Base-by-base conservation (phyloP, 2,113 vertebrate species). In the Nanger granti region DNA sequence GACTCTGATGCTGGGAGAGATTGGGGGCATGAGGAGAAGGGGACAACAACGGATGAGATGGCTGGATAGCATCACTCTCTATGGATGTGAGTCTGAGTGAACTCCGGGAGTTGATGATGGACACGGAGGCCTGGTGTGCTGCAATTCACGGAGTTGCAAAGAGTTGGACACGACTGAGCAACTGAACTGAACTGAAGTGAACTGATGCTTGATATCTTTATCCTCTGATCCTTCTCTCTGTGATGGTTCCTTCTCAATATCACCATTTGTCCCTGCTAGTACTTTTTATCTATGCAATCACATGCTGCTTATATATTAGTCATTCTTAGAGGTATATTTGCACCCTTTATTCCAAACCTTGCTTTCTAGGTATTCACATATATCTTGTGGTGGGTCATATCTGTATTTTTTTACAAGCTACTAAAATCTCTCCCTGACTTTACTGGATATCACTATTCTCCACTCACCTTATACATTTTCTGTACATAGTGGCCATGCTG, bases 101-200 rank as follows among this genome's bases (percentile, higher is more conserved):
- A 47, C 47, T 47, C 47, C 2, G 47, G 47, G 47, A 47, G 47
- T 47, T 47, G 47, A 7, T 47, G 47, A 47, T 47, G 47, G 47
- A 47, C 44, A 47, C 44, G 7, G 47, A 47, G 47, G 47, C 47
- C 47, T 47, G 22, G 55, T 20, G 0, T 57, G 55, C 55, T 57
- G 55, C 55, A 1, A 8, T 24, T 57, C 55, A 57, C 9, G 20
- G 55, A 1, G 7, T 57, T 3, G 1, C 20, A 8, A 55, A 20
- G 20, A 24, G 55, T 57, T 1, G 0, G 8, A 57, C 55, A 57
- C 1, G 20, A 8, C 55, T 57, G 55, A 57, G 20, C 0, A 1
- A 57, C 20, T 57, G 55, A 57, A 8, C 44, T 47, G 44, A 47
- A 47, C 44, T 47, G 47, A 47, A 57, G 3, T 57, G 22, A 57